Percentiles rank a stretch among this genome's conserved stretches.
Evolutionary conservation across 2,797 vertebrate genomes (phyloP).

Genomic region (Anabas testudineus): DNA sequence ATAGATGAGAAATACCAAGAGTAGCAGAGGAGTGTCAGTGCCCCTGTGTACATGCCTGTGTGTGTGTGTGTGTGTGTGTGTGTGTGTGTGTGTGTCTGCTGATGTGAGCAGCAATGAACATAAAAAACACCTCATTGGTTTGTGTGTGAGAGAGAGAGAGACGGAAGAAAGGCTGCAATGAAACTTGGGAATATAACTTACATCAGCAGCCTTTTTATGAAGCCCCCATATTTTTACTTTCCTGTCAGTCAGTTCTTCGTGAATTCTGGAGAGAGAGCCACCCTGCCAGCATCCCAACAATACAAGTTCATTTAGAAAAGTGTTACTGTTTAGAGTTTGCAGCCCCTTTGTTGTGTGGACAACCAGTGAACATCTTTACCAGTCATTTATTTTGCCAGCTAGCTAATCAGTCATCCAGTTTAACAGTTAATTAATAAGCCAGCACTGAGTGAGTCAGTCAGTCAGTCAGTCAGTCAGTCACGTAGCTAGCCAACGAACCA

Average conservation of each 20-base stretch:
- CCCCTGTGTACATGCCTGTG: slow-evolving; percentile 36
- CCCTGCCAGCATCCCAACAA: slow-evolving; percentile 16
- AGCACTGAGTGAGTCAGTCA: slow-evolving; percentile 9
- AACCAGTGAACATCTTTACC: slow-evolving; percentile 10
- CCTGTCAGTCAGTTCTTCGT: slow-evolving; percentile 6
- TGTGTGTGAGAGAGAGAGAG: slow-evolving; percentile 2
- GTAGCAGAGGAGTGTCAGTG: slow-evolving; percentile 69
- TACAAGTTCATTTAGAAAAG: slow-evolving; percentile 10
- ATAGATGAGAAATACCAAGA: slow-evolving; percentile 74
- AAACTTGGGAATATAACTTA: slow-evolving; percentile 36
- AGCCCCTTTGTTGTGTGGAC: slow-evolving; percentile 20
- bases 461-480: slow-evolving; percentile 14
- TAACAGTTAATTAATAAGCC: slow-evolving; percentile 14
- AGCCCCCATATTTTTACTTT: slow-evolving; percentile 21
- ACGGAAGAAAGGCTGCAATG: slow-evolving; percentile 30
- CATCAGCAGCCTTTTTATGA: slow-evolving; percentile 35
- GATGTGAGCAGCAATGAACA: slow-evolving; percentile 56
- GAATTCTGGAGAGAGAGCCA: slow-evolving; percentile 17
- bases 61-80: slow-evolving; percentile 43
- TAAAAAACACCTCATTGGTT: slow-evolving; percentile 62
- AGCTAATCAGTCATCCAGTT: slow-evolving; percentile 13
- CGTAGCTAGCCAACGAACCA: slow-evolving; percentile 15
- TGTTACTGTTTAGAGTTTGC: slow-evolving; percentile 4
- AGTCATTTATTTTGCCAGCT: slow-evolving; percentile 7
- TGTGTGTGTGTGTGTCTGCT: slow-evolving; percentile 46